These are phyloP conservation scores for Ylistrum balloti DNA, from an alignment of 1,140 invertebrate genomes.

Conservation along the genomic window DNA sequence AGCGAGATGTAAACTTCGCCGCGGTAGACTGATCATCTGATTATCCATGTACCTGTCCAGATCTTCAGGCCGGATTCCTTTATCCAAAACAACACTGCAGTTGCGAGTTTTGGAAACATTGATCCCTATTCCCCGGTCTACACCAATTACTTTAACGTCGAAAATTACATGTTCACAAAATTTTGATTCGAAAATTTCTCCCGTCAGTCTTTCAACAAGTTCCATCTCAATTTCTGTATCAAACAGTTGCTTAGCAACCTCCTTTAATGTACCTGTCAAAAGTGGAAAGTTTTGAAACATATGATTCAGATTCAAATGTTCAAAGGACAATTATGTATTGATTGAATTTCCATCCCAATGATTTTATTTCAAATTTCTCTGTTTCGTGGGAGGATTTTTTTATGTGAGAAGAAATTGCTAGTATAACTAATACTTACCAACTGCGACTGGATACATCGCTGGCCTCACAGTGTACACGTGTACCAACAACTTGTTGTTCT, in stretches of 20 bases:
- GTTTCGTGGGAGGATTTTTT: too few relatives aligned
- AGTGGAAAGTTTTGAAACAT: too few relatives aligned
- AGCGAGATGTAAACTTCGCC: constrained; percentile 44
- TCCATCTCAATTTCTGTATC: constrained; percentile 49
- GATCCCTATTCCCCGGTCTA: neutral
- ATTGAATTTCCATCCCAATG: too few relatives aligned
- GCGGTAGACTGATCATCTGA: constrained; percentile 46
- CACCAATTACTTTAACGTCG: constrained; percentile 50
- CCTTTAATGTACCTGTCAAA: constrained; percentile 47
- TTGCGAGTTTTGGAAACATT: neutral
- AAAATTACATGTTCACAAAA: constrained; percentile 55
- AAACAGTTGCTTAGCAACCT: constrained; percentile 53
- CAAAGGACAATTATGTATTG: neutral
- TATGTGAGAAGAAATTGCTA: too few relatives aligned
- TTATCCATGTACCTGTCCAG: constrained; percentile 41
- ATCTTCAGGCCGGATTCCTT: neutral
- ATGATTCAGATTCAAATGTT: too few relatives aligned
- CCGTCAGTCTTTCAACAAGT: constrained; percentile 46
- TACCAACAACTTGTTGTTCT: constrained; percentile 50
- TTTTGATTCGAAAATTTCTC: constrained; percentile 52
- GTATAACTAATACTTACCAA: too few relatives aligned
- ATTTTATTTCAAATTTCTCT: too few relatives aligned
- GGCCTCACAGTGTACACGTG: constrained; percentile 51
- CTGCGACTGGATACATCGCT: constrained; percentile 31
- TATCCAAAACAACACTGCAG: neutral